Conservation (phyloP, 2,113 vertebrate genomes). For the Perca flavescens region DNA sequence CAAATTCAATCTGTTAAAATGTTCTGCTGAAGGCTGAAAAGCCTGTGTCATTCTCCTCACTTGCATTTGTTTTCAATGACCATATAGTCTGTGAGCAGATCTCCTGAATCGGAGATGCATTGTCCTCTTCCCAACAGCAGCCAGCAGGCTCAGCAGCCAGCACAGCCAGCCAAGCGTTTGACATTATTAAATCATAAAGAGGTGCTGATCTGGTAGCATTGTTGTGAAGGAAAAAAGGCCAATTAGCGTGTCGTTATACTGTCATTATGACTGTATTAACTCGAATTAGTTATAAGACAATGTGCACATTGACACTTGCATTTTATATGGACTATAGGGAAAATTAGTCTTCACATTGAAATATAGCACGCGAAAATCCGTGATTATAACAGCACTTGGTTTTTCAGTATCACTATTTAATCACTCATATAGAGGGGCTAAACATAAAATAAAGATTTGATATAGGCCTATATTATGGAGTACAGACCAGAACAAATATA, state of each 20-base stretch:
- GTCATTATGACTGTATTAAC: slow-evolving; percentile 96
- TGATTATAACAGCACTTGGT: not conserved
- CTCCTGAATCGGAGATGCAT: slow-evolving; percentile 85
- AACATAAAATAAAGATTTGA: not conserved
- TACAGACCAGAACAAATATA: not conserved
- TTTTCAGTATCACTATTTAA: not conserved
- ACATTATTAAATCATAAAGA: slow-evolving; percentile 99
- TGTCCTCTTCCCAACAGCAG: slow-evolving; percentile 85
- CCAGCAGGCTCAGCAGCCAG: slow-evolving; percentile 81
- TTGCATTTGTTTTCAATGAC: slow-evolving; percentile 17
- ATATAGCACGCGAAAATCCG: not conserved
- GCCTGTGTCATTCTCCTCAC: slow-evolving; percentile 78
- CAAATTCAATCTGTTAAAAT: slow-evolving; percentile 3
- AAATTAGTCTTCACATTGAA: slow-evolving; percentile 8
- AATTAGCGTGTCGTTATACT: slow-evolving; percentile 94
- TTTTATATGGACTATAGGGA: slow-evolving; percentile 10
- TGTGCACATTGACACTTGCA: slow-evolving; percentile 79
- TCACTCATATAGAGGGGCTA: too few relatives aligned
- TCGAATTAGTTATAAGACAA: slow-evolving; percentile 94
- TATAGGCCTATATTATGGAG: not conserved
- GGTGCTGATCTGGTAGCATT: slow-evolving; percentile 92
- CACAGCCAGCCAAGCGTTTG: slow-evolving; percentile 93
- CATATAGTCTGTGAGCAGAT: slow-evolving; percentile 41
- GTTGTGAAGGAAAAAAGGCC: slow-evolving; percentile 90
- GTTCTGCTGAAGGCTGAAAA: not conserved